phyloP scores from a whole-genome alignment of 2,888 invertebrate species.

The Rhagophthalmus giganteus region DNA sequence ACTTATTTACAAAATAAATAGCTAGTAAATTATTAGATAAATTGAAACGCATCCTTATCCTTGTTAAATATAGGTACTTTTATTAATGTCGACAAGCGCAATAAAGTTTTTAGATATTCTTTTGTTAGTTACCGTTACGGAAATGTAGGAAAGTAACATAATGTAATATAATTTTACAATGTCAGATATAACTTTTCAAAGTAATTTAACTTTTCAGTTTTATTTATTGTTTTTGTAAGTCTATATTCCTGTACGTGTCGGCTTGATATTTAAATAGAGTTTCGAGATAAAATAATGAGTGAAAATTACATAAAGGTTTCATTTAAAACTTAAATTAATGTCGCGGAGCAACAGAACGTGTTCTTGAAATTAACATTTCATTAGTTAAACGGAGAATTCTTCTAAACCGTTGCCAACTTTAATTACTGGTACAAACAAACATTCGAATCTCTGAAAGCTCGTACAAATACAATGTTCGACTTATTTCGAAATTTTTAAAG shows the following conservation, averaged over 20 bases:
- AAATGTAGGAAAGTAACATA: slow-evolving; percentile 12
- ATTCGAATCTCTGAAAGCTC: too few relatives aligned
- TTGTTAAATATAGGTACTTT: too few relatives aligned
- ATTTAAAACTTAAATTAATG: slow-evolving; percentile 43
- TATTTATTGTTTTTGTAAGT: slow-evolving; percentile 29
- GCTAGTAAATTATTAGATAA: too few relatives aligned
- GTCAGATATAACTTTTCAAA: slow-evolving; percentile 27
- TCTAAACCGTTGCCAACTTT: slow-evolving; percentile 14
- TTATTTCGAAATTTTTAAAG: too few relatives aligned
- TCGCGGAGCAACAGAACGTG: slow-evolving; percentile 36
- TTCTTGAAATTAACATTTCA: slow-evolving; percentile 40
- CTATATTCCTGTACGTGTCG: slow-evolving; percentile 22
- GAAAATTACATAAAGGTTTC: slow-evolving; percentile 41
- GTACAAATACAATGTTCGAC: too few relatives aligned
- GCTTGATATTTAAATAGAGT: slow-evolving; percentile 30
- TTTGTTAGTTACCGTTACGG: slow-evolving; percentile 2
- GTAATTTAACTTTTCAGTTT: slow-evolving; percentile 31
- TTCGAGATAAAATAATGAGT: slow-evolving; percentile 36
- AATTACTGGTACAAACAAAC: slow-evolving; percentile 14
- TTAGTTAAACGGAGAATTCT: slow-evolving; percentile 27
- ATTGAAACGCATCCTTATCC: too few relatives aligned
- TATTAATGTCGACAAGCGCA: too few relatives aligned
- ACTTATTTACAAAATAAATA: too few relatives aligned
- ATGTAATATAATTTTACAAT: slow-evolving; percentile 22
- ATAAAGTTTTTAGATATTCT: too few relatives aligned